Evolutionary conservation across 2,113 vertebrate genomes (phyloP).

Genomic region (Candoia aspera): DNA sequence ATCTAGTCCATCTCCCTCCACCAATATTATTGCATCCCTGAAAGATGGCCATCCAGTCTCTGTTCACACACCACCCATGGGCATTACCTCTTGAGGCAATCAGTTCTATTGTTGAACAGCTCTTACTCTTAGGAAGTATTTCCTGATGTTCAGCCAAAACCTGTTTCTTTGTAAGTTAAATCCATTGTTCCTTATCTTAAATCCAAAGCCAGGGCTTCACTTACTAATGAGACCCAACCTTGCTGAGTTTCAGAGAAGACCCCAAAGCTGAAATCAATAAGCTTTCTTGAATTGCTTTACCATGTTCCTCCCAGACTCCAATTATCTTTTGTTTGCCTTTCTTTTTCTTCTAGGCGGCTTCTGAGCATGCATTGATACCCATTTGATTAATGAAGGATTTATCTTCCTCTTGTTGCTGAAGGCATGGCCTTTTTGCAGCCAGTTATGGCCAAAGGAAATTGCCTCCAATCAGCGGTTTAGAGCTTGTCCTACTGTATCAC

Average conservation of each 20-base stretch:
- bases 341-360: not conserved
- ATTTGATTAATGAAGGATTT: not conserved
- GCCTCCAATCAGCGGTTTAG: not conserved
- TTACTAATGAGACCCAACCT: not conserved
- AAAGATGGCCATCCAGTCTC: not conserved
- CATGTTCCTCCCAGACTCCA: not conserved
- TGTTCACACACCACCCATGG: not conserved
- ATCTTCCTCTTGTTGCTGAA: not conserved
- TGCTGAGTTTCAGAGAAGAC: not conserved
- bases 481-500: not conserved
- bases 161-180: not conserved
- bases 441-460: not conserved
- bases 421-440: not conserved
- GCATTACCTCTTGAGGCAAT: not conserved
- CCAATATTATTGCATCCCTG: not conserved
- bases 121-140: not conserved
- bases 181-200: not conserved
- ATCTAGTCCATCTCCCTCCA: not conserved
- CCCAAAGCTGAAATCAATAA: not conserved
- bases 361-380: not conserved
- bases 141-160: not conserved
- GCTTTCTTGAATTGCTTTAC: not conserved
- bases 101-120: not conserved
- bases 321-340: not conserved
- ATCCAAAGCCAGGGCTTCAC: not conserved